Evolutionary conservation across 2,797 vertebrate species (phyloP), one percentile per base, ranked within the genome.

Genomic region (Prunella strophiata): DNA sequence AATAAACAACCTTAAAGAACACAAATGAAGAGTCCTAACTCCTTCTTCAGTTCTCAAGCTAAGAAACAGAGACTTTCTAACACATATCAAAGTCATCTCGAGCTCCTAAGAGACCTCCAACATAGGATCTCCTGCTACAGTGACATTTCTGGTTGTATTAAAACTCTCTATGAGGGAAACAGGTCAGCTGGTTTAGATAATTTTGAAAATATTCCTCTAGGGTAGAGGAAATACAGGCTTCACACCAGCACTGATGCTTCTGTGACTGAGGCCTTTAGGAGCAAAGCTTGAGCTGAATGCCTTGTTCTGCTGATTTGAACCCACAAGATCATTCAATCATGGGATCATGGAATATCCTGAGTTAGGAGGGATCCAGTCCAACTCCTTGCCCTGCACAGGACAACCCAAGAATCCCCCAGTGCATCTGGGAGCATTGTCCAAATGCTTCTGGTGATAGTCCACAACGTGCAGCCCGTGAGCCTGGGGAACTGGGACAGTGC

Each of bases 391-490:
- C 10, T 61, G 54, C 40, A 74, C 13, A 54, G 54, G 34, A 23
- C 34, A 61, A 26, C 16, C 5, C 30, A 61, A 48, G 10, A 20
- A 67, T 32, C 6, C 4, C 29, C 16, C 8, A 14, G 26, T 18
- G 25, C 36, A 17, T 21, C 34, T 59, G 38, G 30, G 20, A 52
- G 34, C 1, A 0, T 36, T 54, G 30, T 27, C 47, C 54, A 81
- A 59, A 54, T 16, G 5, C 6, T 40, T 21, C 61, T 40, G 34
- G 34, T 74, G 48, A 30, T 19, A 40, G 26, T 32, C 21, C 68
- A 34, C 34, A 59, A 19, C 0, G 0, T 40, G 38, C n/a, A 59
- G 25, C 29, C 47, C 0, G 0, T 29, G n/a, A 59, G 25, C 52
- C 76, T 67, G 47, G 42, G 68, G 26, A 81, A 13, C n/a, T 42